A percentile compares a stretch with the other conserved stretches of the same genome.
Evolutionary conservation across 1,140 invertebrate species (phyloP).

Genomic region (Orchesella cincta): DNA sequence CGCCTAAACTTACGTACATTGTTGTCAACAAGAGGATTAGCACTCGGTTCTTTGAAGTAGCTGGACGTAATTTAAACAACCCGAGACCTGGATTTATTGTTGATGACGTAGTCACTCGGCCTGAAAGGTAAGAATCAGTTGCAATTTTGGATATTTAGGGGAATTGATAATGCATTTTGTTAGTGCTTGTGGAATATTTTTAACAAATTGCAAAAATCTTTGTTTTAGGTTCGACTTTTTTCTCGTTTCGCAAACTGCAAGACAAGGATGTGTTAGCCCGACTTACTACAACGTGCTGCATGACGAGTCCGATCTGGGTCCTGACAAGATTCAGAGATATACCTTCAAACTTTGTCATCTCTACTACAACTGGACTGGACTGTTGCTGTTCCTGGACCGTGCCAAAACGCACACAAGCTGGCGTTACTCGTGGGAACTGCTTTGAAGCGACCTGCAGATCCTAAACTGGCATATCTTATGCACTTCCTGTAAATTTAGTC

Average conservation of each 20-base stretch:
- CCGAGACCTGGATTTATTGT: constrained; percentile 80
- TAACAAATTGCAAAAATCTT: too few relatives aligned
- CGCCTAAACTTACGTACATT: constrained; percentile 72
- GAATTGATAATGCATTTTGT: constrained; percentile 56
- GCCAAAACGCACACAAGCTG: constrained; percentile 64
- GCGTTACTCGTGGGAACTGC: constrained; percentile 63
- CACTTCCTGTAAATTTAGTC: constrained; percentile 55
- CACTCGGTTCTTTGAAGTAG: constrained; percentile 66
- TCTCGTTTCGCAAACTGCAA: constrained; percentile 62
- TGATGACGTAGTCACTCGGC: constrained; percentile 72
- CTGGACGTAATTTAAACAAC: constrained; percentile 62
- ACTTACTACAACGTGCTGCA: constrained; percentile 64
- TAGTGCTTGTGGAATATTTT: not conserved
- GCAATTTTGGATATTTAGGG: not conserved
- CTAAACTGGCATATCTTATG: constrained; percentile 51
- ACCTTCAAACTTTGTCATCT: constrained; percentile 65
- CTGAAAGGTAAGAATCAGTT: constrained; percentile 66
- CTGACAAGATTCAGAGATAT: constrained; percentile 60
- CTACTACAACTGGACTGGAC: constrained; percentile 65
- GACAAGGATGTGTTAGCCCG: constrained; percentile 63
- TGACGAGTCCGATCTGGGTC: constrained; percentile 57
- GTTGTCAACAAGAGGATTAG: constrained; percentile 91
- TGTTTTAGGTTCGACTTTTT: constrained; percentile 62
- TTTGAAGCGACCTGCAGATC: constrained; percentile 50
- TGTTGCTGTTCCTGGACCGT: constrained; percentile 63